These are phyloP conservation scores for Pheosia tremula DNA, from an alignment of 2,888 invertebrate genomes.

Conservation along the genomic window DNA sequence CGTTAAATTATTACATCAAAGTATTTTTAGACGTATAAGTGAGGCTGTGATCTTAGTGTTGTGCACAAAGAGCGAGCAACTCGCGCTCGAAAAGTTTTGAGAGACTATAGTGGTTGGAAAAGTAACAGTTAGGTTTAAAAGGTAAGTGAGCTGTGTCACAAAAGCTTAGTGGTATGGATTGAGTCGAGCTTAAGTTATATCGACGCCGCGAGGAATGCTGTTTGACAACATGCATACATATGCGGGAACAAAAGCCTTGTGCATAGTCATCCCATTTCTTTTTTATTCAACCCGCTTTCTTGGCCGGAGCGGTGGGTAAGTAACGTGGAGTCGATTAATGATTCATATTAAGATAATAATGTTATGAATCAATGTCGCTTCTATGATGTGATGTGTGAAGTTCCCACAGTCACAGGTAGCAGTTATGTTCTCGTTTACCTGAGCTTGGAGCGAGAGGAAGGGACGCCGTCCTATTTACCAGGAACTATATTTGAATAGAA, in stretches of 20 bases:
- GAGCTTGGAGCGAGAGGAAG: slow-evolving; percentile 60
- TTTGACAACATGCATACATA: slow-evolving; percentile 82
- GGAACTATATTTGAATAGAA: slow-evolving; percentile 72
- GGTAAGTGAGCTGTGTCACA: slow-evolving; percentile 80
- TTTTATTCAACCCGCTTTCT: slow-evolving; percentile 72
- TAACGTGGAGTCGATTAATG: slow-evolving; percentile 34
- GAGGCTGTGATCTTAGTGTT: slow-evolving; percentile 66
- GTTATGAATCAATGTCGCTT: slow-evolving; percentile 50
- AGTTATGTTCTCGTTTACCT: slow-evolving; percentile 70
- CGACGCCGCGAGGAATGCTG: slow-evolving; percentile 81
- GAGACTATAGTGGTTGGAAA: slow-evolving; percentile 64
- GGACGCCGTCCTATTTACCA: slow-evolving; percentile 68
- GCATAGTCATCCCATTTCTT: slow-evolving; percentile 76
- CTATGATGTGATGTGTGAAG: slow-evolving; percentile 47
- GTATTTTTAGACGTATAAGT: slow-evolving; percentile 54
- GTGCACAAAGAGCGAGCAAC: slow-evolving; percentile 57
- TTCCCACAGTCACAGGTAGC: slow-evolving; percentile 75
- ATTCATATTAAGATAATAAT: slow-evolving; percentile 35
- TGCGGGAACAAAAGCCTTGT: slow-evolving; percentile 83
- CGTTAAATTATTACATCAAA: slow-evolving; percentile 58
- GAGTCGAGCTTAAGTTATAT: slow-evolving; percentile 79
- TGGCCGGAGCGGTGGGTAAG: slow-evolving; percentile 44
- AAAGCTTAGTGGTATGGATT: slow-evolving; percentile 74
- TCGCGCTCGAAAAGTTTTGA: slow-evolving; percentile 56
- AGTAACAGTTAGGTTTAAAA: slow-evolving; percentile 81